phyloP scores from a whole-genome alignment of 1,140 invertebrate species.

The Lordiphosa collinella region DNA sequence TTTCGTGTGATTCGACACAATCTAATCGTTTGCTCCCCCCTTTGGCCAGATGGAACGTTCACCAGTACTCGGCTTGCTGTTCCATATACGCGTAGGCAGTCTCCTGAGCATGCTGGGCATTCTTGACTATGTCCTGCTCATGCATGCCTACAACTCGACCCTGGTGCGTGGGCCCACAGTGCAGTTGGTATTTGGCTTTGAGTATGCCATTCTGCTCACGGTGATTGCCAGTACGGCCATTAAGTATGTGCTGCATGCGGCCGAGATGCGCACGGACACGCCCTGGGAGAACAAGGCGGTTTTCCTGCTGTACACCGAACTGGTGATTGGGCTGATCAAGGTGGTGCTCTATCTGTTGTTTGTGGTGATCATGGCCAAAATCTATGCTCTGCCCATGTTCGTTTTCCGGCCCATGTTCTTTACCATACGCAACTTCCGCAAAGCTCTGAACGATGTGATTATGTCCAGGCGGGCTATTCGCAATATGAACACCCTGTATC shows the following conservation, averaged over 20 bases:
- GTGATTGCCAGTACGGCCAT: conserved; percentile 96
- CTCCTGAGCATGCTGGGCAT: conserved; percentile 89
- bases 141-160: conserved; percentile 97
- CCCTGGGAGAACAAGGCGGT: conserved; percentile 99
- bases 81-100: conserved; percentile 95
- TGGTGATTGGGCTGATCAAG: conserved; percentile 94
- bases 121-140: conserved; percentile 94
- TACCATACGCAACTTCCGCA: conserved; percentile 98
- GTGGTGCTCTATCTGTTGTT: conserved; percentile 96
- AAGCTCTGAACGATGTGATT: conserved; percentile 98
- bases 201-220: conserved; percentile 98
- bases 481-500: conserved; percentile 99
- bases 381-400: conserved; percentile 98
- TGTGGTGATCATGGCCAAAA: conserved; percentile 97
- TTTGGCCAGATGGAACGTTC: conserved; percentile 95
- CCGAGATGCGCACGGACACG: conserved; percentile 96
- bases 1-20: neutral
- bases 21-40: neutral
- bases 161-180: conserved; percentile 96
- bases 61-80: conserved; percentile 96
- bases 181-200: conserved; percentile 99
- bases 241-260: conserved; percentile 96
- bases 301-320: conserved; percentile 97
- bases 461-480: conserved; percentile 97
- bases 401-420: conserved; percentile 99